Conservation (phyloP, 2,888 invertebrate species). For the Caenorhabditis sinica region DNA sequence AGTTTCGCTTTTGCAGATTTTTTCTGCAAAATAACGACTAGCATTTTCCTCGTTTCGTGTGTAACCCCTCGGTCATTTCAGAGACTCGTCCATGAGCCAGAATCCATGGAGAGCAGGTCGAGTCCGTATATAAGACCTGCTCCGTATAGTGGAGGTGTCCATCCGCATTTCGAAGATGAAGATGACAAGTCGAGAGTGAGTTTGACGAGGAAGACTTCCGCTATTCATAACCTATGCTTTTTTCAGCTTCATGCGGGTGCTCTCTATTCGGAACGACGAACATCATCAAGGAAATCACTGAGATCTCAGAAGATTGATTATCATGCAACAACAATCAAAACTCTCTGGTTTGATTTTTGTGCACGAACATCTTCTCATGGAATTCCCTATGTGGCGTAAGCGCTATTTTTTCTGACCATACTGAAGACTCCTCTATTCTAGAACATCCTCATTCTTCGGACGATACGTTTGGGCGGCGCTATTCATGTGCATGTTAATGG, state of each 20-base stretch:
- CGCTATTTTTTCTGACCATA: neutral
- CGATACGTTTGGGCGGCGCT: slow-evolving; percentile 71
- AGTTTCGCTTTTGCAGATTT: neutral
- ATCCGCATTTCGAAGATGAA: slow-evolving; percentile 63
- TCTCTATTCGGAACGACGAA: slow-evolving; percentile 63
- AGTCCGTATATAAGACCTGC: slow-evolving; percentile 54
- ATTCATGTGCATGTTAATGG: slow-evolving; percentile 79
- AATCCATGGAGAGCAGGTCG: slow-evolving; percentile 51
- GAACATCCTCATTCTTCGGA: slow-evolving; percentile 81
- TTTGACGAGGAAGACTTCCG: neutral
- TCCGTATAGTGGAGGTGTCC: slow-evolving; percentile 53
- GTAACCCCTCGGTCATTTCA: slow-evolving; percentile 4
- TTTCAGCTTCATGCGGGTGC: slow-evolving; percentile 51
- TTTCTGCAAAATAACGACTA: neutral
- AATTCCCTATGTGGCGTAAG: slow-evolving; percentile 41
- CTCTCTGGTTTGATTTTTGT: slow-evolving; percentile 81
- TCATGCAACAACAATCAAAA: slow-evolving; percentile 56
- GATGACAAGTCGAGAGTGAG: slow-evolving; percentile 53
- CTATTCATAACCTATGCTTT: neutral
- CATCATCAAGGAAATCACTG: slow-evolving; percentile 68
- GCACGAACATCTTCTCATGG: slow-evolving; percentile 76
- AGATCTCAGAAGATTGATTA: slow-evolving; percentile 66
- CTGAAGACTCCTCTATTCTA: slow-evolving; percentile 49
- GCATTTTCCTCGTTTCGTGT: too few species aligned
- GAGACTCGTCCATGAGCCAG: slow-evolving; percentile 64